Percentiles rank a stretch among this genome's conserved stretches.
These are phyloP conservation scores for Tinea pellionella DNA, from an alignment of 2,888 invertebrate species.

Conservation along the genomic window DNA sequence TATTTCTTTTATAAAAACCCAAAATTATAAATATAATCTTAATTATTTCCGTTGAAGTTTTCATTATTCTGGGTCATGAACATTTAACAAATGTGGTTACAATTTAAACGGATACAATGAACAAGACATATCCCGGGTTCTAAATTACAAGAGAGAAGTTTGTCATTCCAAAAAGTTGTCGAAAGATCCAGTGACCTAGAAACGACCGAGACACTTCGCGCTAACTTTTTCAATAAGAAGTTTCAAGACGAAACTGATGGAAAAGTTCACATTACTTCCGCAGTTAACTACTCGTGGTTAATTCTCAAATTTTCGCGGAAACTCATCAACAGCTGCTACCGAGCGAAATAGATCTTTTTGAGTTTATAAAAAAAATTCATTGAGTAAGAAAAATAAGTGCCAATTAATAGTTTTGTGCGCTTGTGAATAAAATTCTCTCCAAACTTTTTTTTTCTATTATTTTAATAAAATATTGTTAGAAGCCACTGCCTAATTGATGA, in stretches of 20 bases:
- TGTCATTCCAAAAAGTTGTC: conserved; percentile 28
- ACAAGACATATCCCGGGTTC: conserved; percentile 18
- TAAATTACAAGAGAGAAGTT: conserved; percentile 38
- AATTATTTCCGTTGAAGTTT: too few species aligned
- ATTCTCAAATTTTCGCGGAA: neutral
- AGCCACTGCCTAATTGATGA: too few species aligned
- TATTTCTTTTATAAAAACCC: too few species aligned
- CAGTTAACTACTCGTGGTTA: conserved; percentile 17
- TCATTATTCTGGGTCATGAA: too few species aligned
- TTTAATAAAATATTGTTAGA: too few species aligned
- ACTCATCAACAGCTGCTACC: conserved; percentile 5
- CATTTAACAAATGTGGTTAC: neutral
- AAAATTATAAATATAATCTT: too few species aligned
- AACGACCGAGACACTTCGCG: conserved; percentile 27
- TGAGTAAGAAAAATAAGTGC: neutral
- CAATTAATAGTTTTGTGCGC: neutral
- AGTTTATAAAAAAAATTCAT: neutral
- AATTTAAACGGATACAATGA: neutral
- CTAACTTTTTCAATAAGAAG: conserved; percentile 54
- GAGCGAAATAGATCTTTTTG: neutral
- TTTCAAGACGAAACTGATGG: conserved; percentile 36
- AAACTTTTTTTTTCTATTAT: too few species aligned
- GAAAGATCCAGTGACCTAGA: conserved; percentile 37
- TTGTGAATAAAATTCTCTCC: too few species aligned
- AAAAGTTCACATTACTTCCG: conserved; percentile 31